These are phyloP conservation scores for Acronicta psi DNA, from an alignment of 2,888 invertebrate species.

Conservation along the genomic window DNA sequence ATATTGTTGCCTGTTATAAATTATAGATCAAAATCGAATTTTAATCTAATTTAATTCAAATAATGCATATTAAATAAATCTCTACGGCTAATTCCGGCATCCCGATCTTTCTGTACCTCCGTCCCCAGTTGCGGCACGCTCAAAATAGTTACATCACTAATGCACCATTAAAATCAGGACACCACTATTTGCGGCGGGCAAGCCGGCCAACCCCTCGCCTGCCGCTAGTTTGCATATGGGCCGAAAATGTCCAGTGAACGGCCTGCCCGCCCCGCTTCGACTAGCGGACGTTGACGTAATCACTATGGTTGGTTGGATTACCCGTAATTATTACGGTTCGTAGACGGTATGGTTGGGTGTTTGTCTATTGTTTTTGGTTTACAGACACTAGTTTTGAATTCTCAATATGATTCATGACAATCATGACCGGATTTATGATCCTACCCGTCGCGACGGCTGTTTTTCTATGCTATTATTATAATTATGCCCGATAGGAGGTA, in stretches of 20 bases:
- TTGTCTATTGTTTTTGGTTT: too few species aligned
- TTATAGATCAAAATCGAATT: too few species aligned
- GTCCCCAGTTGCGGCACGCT: neutral
- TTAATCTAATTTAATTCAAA: too few species aligned
- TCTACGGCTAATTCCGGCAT: conserved; percentile 5
- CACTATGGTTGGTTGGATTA: conserved; percentile 5
- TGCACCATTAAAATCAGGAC: conserved; percentile 50
- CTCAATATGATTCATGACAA: too few species aligned
- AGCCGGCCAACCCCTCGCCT: conserved; percentile 31
- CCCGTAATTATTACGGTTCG: conserved; percentile 19
- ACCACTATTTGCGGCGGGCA: conserved; percentile 42
- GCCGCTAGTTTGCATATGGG: conserved; percentile 24
- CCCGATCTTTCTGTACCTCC: neutral
- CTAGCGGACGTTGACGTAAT: neutral
- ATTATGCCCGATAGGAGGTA: too few species aligned
- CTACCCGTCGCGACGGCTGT: too few species aligned
- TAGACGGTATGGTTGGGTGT: neutral
- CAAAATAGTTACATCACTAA: conserved; percentile 48
- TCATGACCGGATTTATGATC: too few species aligned
- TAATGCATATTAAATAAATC: neutral
- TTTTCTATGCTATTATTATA: too few species aligned
- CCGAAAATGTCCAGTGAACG: conserved; percentile 30
- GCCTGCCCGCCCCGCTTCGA: neutral
- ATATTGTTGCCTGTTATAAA: too few species aligned
- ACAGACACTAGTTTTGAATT: too few species aligned